Evolutionary conservation across 1,140 invertebrate genomes (phyloP), one percentile per base, ranked within the genome.

Genomic region (Drosophila kanapiae): DNA sequence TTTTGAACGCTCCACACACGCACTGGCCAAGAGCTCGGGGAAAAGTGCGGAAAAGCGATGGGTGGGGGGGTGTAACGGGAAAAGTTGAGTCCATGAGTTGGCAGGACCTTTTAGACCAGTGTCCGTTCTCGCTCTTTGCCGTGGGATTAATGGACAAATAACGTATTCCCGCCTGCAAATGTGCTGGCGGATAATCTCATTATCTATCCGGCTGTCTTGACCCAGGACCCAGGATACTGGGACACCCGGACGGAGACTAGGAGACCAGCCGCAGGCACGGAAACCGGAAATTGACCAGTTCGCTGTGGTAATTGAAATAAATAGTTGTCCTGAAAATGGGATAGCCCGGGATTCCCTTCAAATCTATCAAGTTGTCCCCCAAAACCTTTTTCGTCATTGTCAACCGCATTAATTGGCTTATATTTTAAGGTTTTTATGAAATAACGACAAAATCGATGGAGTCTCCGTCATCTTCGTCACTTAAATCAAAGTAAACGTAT

Each of bases 101-200:
- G 65, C 69, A 72, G 69, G 68, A 72, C 65, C 65, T 57, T 71
- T 72, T 59, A 72, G 51, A 14, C 51, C 69, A 59, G 53, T 70
- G 51, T 72, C 69, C 67, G 37, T 33, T 45, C 31, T 51, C 29
- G 68, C 42, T 69, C 35, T 70, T 71, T 70, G 68, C 42, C 53
- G 37, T 47, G 51, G 69, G 69, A 72, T 72, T 72, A 72, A 72
- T 72, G 69, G 69, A 72, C 67, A 72, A 72, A 72, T 59, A 72
- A 59, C 69, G 69, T 42, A 72, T 72, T 72, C 69, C 53, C 69
- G 65, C 23, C 65, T 71, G 69, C 53, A 72, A 70, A 72, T 72
- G 69, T 72, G 67, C 69, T 59, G 69, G 69, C 65, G 69, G 43
- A 72, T 72, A 72, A 72, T 72, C 69, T 58, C 69, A 72, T 72